Base-by-base conservation (phyloP, 2,888 invertebrate genomes). In the Carterocephalus palaemon region DNA sequence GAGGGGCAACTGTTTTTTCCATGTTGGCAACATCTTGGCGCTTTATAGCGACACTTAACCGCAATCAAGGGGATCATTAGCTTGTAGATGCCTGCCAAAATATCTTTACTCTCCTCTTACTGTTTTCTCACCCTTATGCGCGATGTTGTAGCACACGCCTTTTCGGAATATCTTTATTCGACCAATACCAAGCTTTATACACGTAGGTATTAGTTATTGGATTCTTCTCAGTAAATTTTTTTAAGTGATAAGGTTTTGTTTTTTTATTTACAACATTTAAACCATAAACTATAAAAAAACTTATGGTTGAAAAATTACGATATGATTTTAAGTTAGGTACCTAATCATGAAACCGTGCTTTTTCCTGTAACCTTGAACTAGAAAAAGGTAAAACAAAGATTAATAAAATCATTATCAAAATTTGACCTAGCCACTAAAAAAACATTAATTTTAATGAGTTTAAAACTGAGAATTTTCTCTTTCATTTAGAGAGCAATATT, bases 41-140 rank as follows among this genome's bases (percentile, higher is more conserved):
- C 75, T 82, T 83, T 82, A 83, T 79, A 73, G 84, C 76, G 78
- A 80, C 84, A 79, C 77, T 86, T 86, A 77, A 77, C 84, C 84
- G 69, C 83, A 86, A 86, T 85, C 83, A 84, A 78, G 74, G 67
- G 83, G 81, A 83, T 86, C 84, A 86, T 86, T 86, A 86, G 83
- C 78, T 72, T 69, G 77, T 73, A 77, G 75, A 77, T 72, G 80
- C 73, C 83, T 83, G 86, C 85, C 85, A 86, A 86, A n/a, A 85
- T 85, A 81, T 83, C 79, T 78, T 73, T 63, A 75, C 71, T 75
- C 70, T 61, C 66, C 64, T 65, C 62, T 61, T 64, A 62, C 67
- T 75, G 74, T 74, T 75, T 78, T 79, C 78, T 72, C 82, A 79
- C 82, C 75, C 76, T 75, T 74, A 70, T 70, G 71, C 67, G 74